Evolutionary conservation across 64 coral and sea anemone genomes (phyloP).

Genomic region (Dendrophyllia cribrosa): DNA sequence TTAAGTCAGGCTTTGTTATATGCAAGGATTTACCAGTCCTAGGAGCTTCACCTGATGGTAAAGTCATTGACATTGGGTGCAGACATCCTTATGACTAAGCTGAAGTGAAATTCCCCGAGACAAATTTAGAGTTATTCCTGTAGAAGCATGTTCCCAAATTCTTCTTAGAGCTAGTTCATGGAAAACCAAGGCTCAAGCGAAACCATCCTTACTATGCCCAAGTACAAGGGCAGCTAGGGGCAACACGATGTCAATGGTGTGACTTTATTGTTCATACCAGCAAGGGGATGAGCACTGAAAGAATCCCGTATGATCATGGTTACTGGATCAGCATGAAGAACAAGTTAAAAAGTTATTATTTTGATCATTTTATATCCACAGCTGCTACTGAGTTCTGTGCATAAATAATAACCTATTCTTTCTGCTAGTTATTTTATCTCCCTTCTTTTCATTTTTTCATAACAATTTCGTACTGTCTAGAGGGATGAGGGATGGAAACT

Average conservation of each 20-base stretch:
- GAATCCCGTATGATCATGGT: slow-evolving; percentile 6
- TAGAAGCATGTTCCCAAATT: slow-evolving; percentile 32
- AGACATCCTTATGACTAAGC: no score
- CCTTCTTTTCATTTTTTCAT: no score
- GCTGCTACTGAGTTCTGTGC: slow-evolving; percentile 27
- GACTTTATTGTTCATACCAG: slow-evolving; percentile 42
- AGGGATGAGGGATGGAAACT: no score
- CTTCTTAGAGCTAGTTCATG: neutral
- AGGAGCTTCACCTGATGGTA: no score
- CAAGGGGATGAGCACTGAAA: slow-evolving; percentile 40
- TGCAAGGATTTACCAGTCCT: neutral
- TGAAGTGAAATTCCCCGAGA: slow-evolving; percentile 33
- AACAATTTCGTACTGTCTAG: no score
- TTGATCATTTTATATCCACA: slow-evolving; percentile 4
- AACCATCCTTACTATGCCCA: no score
- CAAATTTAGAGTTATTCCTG: slow-evolving; percentile 33
- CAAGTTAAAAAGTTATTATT: neutral
- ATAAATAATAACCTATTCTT: neutral
- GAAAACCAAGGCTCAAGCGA: slow-evolving; percentile 20
- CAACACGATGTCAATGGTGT: slow-evolving; percentile 17
- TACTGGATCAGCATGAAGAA: no score
- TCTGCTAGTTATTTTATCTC: no score
- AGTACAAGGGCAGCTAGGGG: slow-evolving; percentile 31
- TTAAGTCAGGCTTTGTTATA: slow-evolving; percentile 39
- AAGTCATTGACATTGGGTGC: neutral